phyloP scores from a whole-genome alignment of 2,888 invertebrate genomes.

The Plutella xylostella region DNA sequence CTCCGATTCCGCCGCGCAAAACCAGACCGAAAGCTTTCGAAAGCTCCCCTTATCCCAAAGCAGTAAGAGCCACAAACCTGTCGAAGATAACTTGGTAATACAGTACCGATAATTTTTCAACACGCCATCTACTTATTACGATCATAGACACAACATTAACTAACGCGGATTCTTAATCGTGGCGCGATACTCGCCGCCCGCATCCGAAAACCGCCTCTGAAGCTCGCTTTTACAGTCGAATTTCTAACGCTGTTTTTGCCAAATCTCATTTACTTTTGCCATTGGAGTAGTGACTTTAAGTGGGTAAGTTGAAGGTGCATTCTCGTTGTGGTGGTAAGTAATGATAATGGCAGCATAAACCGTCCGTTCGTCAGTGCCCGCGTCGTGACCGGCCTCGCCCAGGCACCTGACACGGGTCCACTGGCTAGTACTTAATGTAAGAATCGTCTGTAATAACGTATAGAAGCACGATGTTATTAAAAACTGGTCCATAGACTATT shows the following conservation, averaged over 20 bases:
- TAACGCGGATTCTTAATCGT: constrained; percentile 44
- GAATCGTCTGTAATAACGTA: constrained; percentile 8
- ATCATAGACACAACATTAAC: constrained; percentile 66
- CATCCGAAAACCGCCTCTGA: constrained; percentile 23
- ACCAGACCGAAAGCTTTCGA: too few relatives aligned
- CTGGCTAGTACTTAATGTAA: constrained; percentile 2
- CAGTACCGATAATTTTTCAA: constrained; percentile 66
- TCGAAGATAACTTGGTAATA: background rate
- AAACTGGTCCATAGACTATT: constrained; percentile 7
- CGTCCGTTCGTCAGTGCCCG: constrained; percentile 4
- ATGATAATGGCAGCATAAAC: constrained; percentile 16
- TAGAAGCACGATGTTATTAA: constrained; percentile 8
- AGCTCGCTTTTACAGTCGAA: constrained; percentile 6
- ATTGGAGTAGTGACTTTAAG: constrained; percentile 23
- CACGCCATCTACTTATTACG: constrained; percentile 69
- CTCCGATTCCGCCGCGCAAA: constrained; percentile 38
- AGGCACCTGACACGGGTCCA: constrained; percentile 53
- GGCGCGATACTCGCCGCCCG: constrained; percentile 4
- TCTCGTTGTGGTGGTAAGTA: constrained; percentile 19
- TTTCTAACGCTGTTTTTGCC: constrained; percentile 15
- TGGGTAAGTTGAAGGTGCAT: background rate
- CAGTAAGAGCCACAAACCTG: background rate
- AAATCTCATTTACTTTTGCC: constrained; percentile 17
- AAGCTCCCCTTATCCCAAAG: too few relatives aligned
- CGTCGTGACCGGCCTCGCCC: constrained; percentile 63